Conservation (phyloP, 1,140 invertebrate species). For the Calliphora vicina region DNA sequence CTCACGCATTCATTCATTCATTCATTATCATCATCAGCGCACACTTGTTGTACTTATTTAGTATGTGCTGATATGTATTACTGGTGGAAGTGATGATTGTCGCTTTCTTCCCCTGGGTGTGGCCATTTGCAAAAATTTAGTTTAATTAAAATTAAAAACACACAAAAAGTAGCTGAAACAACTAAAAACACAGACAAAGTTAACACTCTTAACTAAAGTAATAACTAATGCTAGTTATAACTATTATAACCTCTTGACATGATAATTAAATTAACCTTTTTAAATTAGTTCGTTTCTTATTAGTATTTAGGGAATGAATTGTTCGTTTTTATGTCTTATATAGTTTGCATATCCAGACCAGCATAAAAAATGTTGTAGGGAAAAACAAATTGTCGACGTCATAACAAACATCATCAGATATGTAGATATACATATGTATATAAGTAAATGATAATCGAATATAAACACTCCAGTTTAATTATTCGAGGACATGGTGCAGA, state of each 20-base stretch:
- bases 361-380: too few relatives aligned
- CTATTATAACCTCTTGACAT: background rate
- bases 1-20: background rate
- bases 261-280: background rate
- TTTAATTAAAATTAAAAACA: background rate
- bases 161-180: background rate
- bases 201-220: background rate
- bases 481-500: too few relatives aligned
- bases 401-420: too few relatives aligned
- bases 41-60: background rate
- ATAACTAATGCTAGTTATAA: too few relatives aligned
- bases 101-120: background rate
- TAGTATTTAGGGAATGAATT: background rate
- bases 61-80: background rate
- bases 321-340: too few relatives aligned
- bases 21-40: background rate
- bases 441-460: too few relatives aligned
- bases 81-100: background rate
- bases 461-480: too few relatives aligned
- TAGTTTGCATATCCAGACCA: too few relatives aligned
- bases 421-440: too few relatives aligned
- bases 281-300: background rate
- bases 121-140: background rate
- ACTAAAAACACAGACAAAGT: background rate
- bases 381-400: too few relatives aligned